Evolutionary conservation across 2,888 invertebrate species (phyloP).

Genomic region (Aspidiotus rigidus): DNA sequence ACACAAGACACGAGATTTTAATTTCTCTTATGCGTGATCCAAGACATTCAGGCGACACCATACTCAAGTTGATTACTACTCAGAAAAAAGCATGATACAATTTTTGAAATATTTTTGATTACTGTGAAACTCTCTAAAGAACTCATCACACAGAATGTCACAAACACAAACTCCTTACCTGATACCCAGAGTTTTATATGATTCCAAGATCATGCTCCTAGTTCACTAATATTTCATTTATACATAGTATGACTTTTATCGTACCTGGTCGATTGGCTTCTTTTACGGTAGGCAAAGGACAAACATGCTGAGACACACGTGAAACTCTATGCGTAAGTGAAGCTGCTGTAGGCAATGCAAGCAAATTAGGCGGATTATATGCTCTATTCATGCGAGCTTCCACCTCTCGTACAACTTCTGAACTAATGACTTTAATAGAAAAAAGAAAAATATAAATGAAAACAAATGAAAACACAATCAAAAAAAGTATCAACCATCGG

Average conservation of each 20-base stretch:
- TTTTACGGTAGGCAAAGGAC: conserved; percentile 57
- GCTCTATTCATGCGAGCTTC: conserved; percentile 76
- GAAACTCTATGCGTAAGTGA: conserved; percentile 37
- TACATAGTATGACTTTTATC: neutral
- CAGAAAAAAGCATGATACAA: too few relatives aligned
- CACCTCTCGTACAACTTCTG: conserved; percentile 79
- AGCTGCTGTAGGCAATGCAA: conserved; percentile 46
- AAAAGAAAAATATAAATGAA: conserved; percentile 41
- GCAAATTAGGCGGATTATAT: conserved; percentile 55
- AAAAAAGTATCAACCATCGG: conserved; percentile 17
- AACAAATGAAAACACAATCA: conserved; percentile 38
- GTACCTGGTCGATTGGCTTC: conserved; percentile 45
- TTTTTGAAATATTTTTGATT: too few relatives aligned
- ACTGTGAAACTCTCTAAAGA: too few relatives aligned
- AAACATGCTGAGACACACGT: conserved; percentile 37
- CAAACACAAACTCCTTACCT: too few relatives aligned
- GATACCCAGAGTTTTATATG: too few relatives aligned
- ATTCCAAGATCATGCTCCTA: too few relatives aligned
- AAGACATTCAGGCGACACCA: too few relatives aligned
- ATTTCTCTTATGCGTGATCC: too few relatives aligned
- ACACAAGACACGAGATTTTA: conserved; percentile 2
- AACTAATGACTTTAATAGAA: conserved; percentile 62
- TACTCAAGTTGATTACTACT: too few relatives aligned
- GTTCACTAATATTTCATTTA: too few relatives aligned
- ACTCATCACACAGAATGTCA: too few relatives aligned